Percentiles rank a stretch among this genome's conserved stretches.
phyloP scores from a whole-genome alignment of 2,888 invertebrate genomes.

The Ctenicera cuprea region DNA sequence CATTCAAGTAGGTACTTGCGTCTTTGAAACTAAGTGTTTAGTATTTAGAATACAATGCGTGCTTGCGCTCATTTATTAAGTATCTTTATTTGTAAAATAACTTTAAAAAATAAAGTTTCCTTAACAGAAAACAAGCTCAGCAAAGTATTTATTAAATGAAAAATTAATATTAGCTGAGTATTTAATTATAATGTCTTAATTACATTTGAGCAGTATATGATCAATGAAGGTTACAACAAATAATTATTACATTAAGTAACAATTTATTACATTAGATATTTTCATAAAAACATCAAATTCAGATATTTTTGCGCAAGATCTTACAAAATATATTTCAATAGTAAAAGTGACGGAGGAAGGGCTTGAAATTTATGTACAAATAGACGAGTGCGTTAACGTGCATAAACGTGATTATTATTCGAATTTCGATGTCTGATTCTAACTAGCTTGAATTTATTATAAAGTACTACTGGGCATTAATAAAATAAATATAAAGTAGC shows the following conservation, averaged over 20 bases:
- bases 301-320: slow-evolving; percentile 29
- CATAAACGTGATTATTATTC: slow-evolving; percentile 32
- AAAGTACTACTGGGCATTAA: slow-evolving; percentile 9
- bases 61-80: not conserved
- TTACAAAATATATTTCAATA: slow-evolving; percentile 44
- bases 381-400: slow-evolving; percentile 26
- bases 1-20: not conserved
- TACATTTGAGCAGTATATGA: slow-evolving; percentile 37
- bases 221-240: slow-evolving; percentile 33
- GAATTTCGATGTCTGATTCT: slow-evolving; percentile 53
- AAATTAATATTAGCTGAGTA: not conserved
- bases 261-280: slow-evolving; percentile 37
- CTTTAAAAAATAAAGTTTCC: not conserved
- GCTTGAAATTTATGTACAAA: slow-evolving; percentile 50
- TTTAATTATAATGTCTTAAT: slow-evolving; percentile 1
- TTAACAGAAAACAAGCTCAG: not conserved
- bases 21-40: not conserved
- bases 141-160: not conserved
- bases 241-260: slow-evolving; percentile 36
- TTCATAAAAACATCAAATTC: slow-evolving; percentile 34
- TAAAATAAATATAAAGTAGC: slow-evolving; percentile 25
- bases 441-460: slow-evolving; percentile 6
- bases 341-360: slow-evolving; percentile 48
- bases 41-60: not conserved
- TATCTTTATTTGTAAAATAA: no score